These are phyloP conservation scores for Eristalinus aeneus DNA, from an alignment of 2,888 invertebrate species.

Conservation along the genomic window DNA sequence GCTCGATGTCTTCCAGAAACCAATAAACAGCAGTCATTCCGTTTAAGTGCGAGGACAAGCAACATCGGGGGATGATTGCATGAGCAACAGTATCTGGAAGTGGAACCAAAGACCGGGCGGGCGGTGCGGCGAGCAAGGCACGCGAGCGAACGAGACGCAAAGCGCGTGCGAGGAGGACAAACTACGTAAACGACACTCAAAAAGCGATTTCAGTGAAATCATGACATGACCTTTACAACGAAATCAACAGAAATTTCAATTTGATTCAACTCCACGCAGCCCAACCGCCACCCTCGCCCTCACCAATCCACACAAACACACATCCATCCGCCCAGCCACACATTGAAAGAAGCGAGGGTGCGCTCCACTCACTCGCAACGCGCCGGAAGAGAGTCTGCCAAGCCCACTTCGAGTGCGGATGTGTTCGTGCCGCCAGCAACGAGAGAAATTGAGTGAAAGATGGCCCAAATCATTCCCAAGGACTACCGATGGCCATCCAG, in stretches of 20 bases:
- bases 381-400: not conserved
- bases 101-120: slow-evolving; percentile 2
- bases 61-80: slow-evolving; percentile 52
- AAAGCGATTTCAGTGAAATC: slow-evolving; percentile 65
- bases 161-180: not conserved
- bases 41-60: slow-evolving; percentile 38
- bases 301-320: not conserved
- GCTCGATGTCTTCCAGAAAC: slow-evolving; percentile 47
- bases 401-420: not conserved
- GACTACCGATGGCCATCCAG: not conserved
- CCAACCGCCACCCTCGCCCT: slow-evolving; percentile 5
- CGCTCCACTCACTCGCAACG: not conserved
- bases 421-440: not conserved
- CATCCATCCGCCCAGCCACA: not conserved
- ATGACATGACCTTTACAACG: slow-evolving; percentile 71
- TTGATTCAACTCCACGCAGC: slow-evolving; percentile 58
- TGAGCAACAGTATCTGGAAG: slow-evolving; percentile 63
- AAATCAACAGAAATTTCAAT: slow-evolving; percentile 68
- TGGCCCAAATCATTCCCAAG: not conserved
- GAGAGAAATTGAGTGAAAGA: not conserved
- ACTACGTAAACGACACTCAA: slow-evolving; percentile 57
- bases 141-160: not conserved
- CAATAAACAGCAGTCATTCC: slow-evolving; percentile 65
- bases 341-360: slow-evolving; percentile 23
- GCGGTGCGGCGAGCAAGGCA: not conserved